Base-by-base conservation (phyloP, 2,797 vertebrate species). In the Molossus alvarezi region DNA sequence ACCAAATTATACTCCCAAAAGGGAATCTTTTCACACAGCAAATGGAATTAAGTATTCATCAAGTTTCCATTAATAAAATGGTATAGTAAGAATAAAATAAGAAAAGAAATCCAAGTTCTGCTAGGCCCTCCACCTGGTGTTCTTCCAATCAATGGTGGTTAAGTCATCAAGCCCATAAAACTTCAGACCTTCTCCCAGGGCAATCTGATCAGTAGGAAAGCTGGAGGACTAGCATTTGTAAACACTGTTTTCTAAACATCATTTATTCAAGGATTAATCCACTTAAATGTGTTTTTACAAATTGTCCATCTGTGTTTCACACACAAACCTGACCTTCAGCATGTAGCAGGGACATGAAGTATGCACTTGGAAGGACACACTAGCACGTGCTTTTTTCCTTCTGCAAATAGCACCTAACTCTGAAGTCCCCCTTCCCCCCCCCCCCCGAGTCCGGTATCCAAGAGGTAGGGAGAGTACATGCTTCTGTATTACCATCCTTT, bases 191-290 rank as follows among this genome's bases (percentile, higher is more conserved):
- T 51, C 81, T 85, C 83, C 48, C 80, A 77, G 45, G 87, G 73
- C 33, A 48, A 53, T 55, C 33, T 48, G 45, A 93, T 53, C 75
- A 57, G 45, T 14, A 57, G 55, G n/a, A 75, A 73, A 29, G 55
- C 53, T 88, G 92, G 77, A 91, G 92, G 86, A 69, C 75, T n/a
- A 25, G 9, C 6, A 62, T 85, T 45, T 71, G 12, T 37, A 58
- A 94, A 37, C 18, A 33, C 3, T 73, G 15, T 87, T 96, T 77
- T 80, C 85, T 83, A 93, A 83, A 93, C 64, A 82, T 83, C 33
- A 11, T 48, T 90, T 91, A 77, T 76, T 67, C 85, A 96, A 92
- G 81, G 83, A 81, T 73, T 95, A 90, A 95, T 82, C 80, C 92
- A 73, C 45, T 76, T 69, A 89, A 73, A 58, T 64, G 67, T 94